Conservation (phyloP, 2,888 invertebrate species). For the Agrenia bidenticulata region DNA sequence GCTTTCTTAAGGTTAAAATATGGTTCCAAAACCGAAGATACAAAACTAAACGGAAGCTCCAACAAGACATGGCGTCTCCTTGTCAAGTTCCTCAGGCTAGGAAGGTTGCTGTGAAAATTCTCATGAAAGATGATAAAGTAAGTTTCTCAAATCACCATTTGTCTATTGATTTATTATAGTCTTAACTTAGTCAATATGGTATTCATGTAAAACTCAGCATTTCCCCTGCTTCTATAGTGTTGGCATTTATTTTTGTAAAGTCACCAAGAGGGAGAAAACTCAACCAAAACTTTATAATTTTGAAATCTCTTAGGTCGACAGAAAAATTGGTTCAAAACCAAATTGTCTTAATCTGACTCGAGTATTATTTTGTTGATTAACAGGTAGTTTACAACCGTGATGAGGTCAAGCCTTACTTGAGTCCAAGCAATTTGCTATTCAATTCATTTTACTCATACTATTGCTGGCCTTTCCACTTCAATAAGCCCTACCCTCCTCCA, state of each 20-base stretch:
- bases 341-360: too few relatives aligned
- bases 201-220: too few relatives aligned
- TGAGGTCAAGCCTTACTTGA: conserved; percentile 53
- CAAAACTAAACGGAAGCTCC: conserved; percentile 91
- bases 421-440: conserved; percentile 49
- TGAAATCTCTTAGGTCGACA: too few relatives aligned
- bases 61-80: conserved; percentile 58
- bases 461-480: conserved; percentile 49
- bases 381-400: conserved; percentile 53
- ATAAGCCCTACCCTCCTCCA: conserved; percentile 19
- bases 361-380: conserved; percentile 21
- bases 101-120: conserved; percentile 86
- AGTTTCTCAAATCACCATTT: too few relatives aligned
- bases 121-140: conserved; percentile 79
- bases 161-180: too few relatives aligned
- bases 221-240: too few relatives aligned
- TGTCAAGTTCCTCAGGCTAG: conserved; percentile 66
- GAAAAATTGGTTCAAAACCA: not conserved
- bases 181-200: too few relatives aligned
- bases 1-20: conserved; percentile 60
- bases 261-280: too few relatives aligned
- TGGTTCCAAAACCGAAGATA: conserved; percentile 89
- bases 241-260: too few relatives aligned
- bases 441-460: conserved; percentile 53
- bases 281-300: too few relatives aligned